A percentile compares a stretch with the other conserved stretches of the same genome.
Conservation (phyloP, 2,888 invertebrate species). For the Copidosoma aretas region DNA sequence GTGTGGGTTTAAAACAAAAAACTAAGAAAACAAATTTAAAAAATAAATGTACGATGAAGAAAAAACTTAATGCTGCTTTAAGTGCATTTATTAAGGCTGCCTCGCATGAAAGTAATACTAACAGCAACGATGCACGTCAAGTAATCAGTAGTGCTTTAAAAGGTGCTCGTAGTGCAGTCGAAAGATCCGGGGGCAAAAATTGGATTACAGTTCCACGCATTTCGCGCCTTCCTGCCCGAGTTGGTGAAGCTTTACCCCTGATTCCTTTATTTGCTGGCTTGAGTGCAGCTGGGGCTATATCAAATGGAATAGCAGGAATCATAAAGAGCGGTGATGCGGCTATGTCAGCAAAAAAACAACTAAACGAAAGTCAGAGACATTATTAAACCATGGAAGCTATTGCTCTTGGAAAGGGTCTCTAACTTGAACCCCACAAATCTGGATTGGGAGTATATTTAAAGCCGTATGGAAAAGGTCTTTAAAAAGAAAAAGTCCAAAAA, state of each 20-base stretch:
- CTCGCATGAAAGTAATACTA: neutral
- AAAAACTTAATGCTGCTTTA: neutral
- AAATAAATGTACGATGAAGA: constrained; percentile 19
- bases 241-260: neutral
- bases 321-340: no score
- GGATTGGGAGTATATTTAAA: no score
- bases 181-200: neutral
- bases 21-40: constrained; percentile 36
- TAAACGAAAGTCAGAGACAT: no score
- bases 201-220: neutral
- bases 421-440: no score
- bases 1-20: constrained; percentile 45
- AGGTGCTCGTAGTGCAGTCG: neutral
- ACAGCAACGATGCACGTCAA: neutral
- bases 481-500: no score
- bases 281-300: no score
- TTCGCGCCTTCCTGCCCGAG: neutral
- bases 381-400: no score
- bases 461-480: no score
- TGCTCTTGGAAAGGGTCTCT: no score
- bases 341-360: no score
- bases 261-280: neutral
- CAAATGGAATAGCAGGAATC: no score
- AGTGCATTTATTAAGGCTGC: neutral
- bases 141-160: neutral